These are phyloP conservation scores for Tiliacea citrago DNA, from an alignment of 2,888 invertebrate genomes.

Conservation along the genomic window DNA sequence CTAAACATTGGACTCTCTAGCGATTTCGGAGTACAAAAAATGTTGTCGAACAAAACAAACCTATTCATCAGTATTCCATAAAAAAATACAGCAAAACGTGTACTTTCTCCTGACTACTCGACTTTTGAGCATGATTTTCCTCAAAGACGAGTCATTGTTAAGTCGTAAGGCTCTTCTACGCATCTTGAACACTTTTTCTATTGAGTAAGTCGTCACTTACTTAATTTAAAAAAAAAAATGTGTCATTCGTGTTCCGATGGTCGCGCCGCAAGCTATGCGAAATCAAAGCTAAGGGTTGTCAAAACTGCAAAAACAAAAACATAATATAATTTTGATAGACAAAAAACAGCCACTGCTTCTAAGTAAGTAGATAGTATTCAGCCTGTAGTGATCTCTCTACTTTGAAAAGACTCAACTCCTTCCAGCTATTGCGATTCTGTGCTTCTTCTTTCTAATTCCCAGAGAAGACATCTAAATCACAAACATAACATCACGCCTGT, in stretches of 20 bases:
- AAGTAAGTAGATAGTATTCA: not conserved
- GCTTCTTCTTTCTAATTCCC: not conserved
- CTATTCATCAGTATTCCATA: slow-evolving; percentile 40
- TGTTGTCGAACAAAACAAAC: not conserved
- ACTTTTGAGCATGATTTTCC: slow-evolving; percentile 50
- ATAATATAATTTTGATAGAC: not conserved
- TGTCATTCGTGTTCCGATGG: slow-evolving; percentile 42
- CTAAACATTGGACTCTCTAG: not conserved
- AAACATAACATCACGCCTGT: too few species aligned
- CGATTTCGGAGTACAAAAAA: slow-evolving; percentile 8
- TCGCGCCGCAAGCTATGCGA: slow-evolving; percentile 15
- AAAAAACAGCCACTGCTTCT: not conserved
- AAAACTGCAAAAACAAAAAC: not conserved
- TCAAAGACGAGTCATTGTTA: slow-evolving; percentile 44
- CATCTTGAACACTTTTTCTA: slow-evolving; percentile 39
- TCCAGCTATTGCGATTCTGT: not conserved
- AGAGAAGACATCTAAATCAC: not conserved
- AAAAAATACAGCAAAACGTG: slow-evolving; percentile 37
- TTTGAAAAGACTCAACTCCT: not conserved
- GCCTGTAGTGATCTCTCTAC: not conserved
- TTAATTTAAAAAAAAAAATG: slow-evolving; percentile 52
- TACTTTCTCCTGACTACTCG: slow-evolving; percentile 51
- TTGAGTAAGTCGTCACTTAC: slow-evolving; percentile 40
- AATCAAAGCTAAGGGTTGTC: slow-evolving; percentile 49
- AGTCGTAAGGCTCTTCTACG: slow-evolving; percentile 16